Conservation (phyloP, 2,797 vertebrate species). For the Meda fulgida region DNA sequence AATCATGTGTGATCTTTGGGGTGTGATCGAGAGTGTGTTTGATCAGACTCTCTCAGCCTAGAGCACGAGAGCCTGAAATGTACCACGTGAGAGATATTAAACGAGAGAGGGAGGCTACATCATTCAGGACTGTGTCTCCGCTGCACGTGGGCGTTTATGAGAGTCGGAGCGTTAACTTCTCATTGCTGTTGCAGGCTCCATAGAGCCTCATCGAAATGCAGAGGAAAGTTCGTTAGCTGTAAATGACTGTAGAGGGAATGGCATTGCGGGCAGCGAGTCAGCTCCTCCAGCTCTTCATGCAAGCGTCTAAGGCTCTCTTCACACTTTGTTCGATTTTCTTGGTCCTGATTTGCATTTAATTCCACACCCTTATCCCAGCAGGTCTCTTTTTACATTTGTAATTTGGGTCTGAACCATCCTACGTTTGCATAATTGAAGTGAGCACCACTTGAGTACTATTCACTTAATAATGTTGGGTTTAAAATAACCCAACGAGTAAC, state of each 20-base stretch:
- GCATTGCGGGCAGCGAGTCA: slow-evolving; percentile 36
- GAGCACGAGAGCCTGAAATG: slow-evolving; percentile 16
- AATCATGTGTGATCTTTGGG: slow-evolving; percentile 43
- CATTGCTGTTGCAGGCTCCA: slow-evolving; percentile 69
- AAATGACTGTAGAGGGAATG: slow-evolving; percentile 56
- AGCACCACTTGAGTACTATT: neutral
- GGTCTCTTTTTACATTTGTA: neutral
- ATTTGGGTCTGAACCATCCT: neutral
- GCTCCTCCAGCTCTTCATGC: neutral
- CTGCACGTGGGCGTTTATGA: slow-evolving; percentile 54
- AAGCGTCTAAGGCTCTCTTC: neutral
- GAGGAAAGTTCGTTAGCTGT: slow-evolving; percentile 69
- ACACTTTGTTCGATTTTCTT: neutral
- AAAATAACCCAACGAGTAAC: too few relatives aligned
- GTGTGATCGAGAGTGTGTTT: slow-evolving; percentile 35
- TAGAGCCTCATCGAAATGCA: slow-evolving; percentile 66
- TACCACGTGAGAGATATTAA: slow-evolving; percentile 55
- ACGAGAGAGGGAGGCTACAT: slow-evolving; percentile 35
- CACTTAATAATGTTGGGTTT: too few relatives aligned
- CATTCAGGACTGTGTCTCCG: neutral
- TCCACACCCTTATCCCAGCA: neutral
- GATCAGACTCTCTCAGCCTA: slow-evolving; percentile 30
- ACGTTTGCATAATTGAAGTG: neutral
- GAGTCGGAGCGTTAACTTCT: slow-evolving; percentile 75
- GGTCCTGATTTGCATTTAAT: neutral